phyloP scores from a whole-genome alignment of 2,113 vertebrate species.

The Ammodytes marinus region DNA sequence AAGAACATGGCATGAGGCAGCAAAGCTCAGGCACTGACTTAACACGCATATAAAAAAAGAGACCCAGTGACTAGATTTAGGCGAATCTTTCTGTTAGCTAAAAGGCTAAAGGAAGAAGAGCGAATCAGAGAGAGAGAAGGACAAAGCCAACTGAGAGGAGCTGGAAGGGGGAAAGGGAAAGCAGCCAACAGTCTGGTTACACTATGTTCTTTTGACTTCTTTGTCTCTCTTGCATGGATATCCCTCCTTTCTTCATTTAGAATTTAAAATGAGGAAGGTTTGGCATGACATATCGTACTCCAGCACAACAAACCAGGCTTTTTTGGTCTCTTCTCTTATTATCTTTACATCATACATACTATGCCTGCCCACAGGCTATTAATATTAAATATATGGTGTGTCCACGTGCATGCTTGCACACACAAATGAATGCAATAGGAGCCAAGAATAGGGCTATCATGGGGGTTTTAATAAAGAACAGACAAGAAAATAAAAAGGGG shows the following conservation, averaged over 20 bases:
- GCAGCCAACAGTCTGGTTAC: conserved; percentile 39
- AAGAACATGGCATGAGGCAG: conserved; percentile 39
- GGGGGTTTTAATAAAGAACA: background rate
- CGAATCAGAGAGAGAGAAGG: conserved; percentile 23
- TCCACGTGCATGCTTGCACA: conserved; percentile 53
- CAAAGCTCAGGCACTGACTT: conserved; percentile 39
- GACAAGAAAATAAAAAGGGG: conserved; percentile 24
- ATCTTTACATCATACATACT: background rate
- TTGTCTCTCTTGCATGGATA: conserved; percentile 14
- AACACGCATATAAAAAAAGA: conserved; percentile 38
- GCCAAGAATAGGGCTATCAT: background rate
- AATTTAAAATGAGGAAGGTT: conserved; percentile 16
- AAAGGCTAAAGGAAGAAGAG: conserved; percentile 25
- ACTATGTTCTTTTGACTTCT: conserved; percentile 41
- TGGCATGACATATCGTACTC: conserved; percentile 2
- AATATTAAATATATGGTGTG: conserved; percentile 55
- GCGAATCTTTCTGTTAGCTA: conserved; percentile 13
- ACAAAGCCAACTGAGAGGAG: conserved; percentile 34
- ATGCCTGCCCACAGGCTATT: conserved; percentile 45
- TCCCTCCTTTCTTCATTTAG: conserved; percentile 16
- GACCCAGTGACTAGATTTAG: conserved; percentile 35
- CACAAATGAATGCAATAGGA: conserved; percentile 44
- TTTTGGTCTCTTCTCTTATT: background rate
- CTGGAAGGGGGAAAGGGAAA: conserved; percentile 20
- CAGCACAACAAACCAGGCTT: background rate